Base-by-base conservation (phyloP, 2,797 vertebrate species). In the Falco cherrug region DNA sequence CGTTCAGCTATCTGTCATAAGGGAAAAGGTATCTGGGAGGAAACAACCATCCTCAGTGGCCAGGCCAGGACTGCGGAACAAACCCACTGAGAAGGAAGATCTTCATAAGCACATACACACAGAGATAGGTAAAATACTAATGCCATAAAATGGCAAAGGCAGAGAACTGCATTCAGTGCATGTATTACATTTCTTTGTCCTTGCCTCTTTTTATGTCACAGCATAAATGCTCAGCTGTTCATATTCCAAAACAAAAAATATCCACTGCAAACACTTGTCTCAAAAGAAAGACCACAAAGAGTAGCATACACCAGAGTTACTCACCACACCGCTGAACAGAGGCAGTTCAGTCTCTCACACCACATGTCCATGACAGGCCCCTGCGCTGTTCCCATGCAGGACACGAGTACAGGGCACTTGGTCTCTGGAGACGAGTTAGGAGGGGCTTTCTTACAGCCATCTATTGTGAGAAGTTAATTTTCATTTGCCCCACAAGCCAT, bases 311-410 rank as follows among this genome's bases (percentile, higher is more conserved):
- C 11, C 76, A 37, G 65, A 54, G 69, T 31, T 26, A 12, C 15
- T 47, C 37, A 29, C 17, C 41, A 26, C 64, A 3, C 5, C 41
- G 39, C 81, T 75, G 87, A 56, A 16, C 4, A 20, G 37, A 84
- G 14, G 20, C 3, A 25, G 7, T 26, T 74, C 65, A 33, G 56
- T 4, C n/a, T 13, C 57, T 75, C 45, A 56, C 57, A 16, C 5
- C 54, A 19, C 61, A 19, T 7, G 11, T 18, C 25, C 29, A 14
- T 4, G 0, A 7, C 5, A 7, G 3, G n/a, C 4, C 8, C 28
- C 57, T 39, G 45, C 14, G 1, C 33, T 39, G 28, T 11, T 80
- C 48, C 9, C 15, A 37, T 0, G 1, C 0, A 59, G 69, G 31
- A 60, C n/a, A 29, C 1, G 41, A 61, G 31, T n/a, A 56, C 13